These are phyloP conservation scores for Chrysomallon squamiferum DNA, from an alignment of 1,140 invertebrate genomes.

Conservation along the genomic window DNA sequence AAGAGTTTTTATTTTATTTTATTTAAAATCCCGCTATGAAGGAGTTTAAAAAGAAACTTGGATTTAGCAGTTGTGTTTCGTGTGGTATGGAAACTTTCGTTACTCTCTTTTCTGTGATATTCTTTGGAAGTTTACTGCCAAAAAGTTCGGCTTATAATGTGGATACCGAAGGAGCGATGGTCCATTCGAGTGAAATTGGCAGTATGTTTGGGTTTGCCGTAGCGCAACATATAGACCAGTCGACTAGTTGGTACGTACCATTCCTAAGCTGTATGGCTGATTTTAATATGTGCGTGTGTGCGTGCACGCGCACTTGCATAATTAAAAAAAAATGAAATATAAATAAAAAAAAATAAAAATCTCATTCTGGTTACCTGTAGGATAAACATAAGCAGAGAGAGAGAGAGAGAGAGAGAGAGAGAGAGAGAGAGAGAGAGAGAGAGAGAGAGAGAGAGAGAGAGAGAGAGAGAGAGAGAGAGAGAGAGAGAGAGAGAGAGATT, in stretches of 20 bases:
- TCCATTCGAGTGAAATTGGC: constrained; percentile 58
- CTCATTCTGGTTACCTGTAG: background rate
- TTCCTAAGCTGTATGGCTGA: background rate
- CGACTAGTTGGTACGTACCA: constrained; percentile 64
- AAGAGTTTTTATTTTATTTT: too few species aligned
- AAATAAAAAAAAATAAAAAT: background rate
- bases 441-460: constrained; percentile 7
- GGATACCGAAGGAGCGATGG: constrained; percentile 62
- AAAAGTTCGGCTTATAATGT: constrained; percentile 63
- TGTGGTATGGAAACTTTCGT: background rate
- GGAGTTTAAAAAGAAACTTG: background rate
- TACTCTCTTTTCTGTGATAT: background rate
- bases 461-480: background rate
- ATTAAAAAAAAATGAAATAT: background rate
- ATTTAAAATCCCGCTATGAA: too few species aligned
- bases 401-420: constrained; percentile 1
- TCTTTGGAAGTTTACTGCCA: background rate
- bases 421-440: constrained; percentile 11
- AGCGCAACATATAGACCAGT: constrained; percentile 65
- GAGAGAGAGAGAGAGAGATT: too few species aligned
- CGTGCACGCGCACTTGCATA: background rate
- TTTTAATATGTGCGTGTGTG: too few species aligned
- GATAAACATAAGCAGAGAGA: background rate
- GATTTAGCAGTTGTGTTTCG: background rate
- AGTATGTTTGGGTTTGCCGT: constrained; percentile 69